Evolutionary conservation across 2,113 vertebrate species (phyloP).

Genomic region (Pangasianodon gigas): DNA sequence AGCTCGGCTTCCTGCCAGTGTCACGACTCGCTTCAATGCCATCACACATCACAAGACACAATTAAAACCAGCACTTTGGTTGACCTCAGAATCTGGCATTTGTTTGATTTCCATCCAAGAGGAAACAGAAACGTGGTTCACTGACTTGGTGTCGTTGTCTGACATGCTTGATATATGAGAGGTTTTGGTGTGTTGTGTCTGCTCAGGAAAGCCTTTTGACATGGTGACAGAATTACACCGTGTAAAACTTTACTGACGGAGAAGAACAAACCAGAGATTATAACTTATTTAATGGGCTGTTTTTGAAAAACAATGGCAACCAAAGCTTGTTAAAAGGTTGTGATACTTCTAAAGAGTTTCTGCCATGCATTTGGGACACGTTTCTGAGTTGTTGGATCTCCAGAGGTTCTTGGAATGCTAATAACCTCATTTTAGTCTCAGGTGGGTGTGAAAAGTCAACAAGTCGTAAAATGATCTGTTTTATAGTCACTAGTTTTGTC

Average conservation of each 20-base stretch:
- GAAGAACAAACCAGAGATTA: neutral
- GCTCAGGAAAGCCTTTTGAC: neutral
- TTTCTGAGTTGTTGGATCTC: neutral
- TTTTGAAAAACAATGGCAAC: neutral
- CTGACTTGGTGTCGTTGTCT: neutral
- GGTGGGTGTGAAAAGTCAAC: neutral
- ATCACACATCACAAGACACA: conserved; percentile 6
- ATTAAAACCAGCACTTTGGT: conserved; percentile 18
- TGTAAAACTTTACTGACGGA: neutral
- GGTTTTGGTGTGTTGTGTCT: conserved; percentile 11
- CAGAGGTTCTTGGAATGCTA: conserved; percentile 10
- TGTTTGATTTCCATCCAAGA: neutral
- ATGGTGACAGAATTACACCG: conserved; percentile 1
- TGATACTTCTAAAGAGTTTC: neutral
- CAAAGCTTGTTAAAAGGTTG: neutral
- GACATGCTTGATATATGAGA: conserved; percentile 18
- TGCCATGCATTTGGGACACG: neutral
- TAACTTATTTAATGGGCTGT: neutral
- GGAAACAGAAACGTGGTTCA: neutral
- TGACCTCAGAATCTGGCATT: neutral
- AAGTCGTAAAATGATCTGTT: conserved; percentile 8
- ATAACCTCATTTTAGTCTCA: neutral
- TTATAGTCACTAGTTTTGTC: neutral
- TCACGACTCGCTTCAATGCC: neutral
- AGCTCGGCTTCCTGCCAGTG: neutral